Evolutionary conservation across 2,797 vertebrate species (phyloP).

Genomic region (Anguilla anguilla): DNA sequence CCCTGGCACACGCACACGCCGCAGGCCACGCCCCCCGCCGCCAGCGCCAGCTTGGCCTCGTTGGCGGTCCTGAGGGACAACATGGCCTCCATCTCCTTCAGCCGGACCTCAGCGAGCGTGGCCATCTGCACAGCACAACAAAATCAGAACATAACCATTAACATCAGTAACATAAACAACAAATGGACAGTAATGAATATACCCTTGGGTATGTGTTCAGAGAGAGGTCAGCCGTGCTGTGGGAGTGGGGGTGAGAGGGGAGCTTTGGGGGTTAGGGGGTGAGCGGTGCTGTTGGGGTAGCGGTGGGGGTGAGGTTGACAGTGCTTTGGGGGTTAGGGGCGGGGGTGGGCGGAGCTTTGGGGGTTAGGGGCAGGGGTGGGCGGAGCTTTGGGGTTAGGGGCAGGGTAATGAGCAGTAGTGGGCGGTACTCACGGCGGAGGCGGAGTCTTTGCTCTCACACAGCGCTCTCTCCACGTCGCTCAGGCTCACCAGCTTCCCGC

Average conservation of each 20-base stretch:
- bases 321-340: no score
- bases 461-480: slow-evolving; percentile 85
- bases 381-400: no score
- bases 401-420: not conserved
- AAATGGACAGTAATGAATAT: not conserved
- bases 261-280: no score
- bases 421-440: slow-evolving; percentile 81
- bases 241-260: no score
- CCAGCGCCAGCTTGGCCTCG: slow-evolving; percentile 78
- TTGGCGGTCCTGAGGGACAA: slow-evolving; percentile 82
- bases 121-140: slow-evolving; percentile 75
- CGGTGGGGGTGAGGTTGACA: no score
- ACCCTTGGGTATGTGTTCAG: no score
- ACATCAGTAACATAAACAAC: not conserved
- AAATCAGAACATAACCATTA: not conserved
- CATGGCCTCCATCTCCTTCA: slow-evolving; percentile 88
- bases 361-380: no score
- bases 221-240: no score
- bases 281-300: no score
- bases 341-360: no score
- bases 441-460: slow-evolving; percentile 88
- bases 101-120: slow-evolving; percentile 83
- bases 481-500: slow-evolving; percentile 80
- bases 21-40: slow-evolving; percentile 70
- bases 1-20: slow-evolving; percentile 89